Conservation (phyloP, 1,140 invertebrate genomes). For the Ceratosolen solmsi region DNA sequence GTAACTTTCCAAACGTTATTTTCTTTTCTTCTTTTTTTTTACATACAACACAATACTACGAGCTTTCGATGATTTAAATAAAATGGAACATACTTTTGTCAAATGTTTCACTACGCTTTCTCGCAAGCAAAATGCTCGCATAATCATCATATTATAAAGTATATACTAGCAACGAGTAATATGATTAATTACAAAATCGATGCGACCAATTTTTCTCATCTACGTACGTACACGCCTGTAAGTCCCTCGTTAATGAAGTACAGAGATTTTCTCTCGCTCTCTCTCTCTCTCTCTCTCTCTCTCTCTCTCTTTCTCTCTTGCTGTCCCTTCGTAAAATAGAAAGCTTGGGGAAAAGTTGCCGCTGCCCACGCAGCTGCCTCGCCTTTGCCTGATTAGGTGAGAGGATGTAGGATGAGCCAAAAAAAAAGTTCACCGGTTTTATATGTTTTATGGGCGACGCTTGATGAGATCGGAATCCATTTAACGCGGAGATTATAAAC, state of each 20-base stretch:
- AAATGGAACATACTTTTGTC: no score
- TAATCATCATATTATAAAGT: constrained; percentile 25
- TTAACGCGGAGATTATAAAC: constrained; percentile 7
- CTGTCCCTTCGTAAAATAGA: not conserved
- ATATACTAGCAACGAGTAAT: not conserved
- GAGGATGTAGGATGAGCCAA: not conserved
- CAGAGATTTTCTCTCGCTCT: not conserved
- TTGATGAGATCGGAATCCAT: constrained; percentile 23
- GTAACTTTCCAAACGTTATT: not conserved
- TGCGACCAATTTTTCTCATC: not conserved
- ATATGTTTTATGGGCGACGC: not conserved
- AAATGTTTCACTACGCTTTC: not conserved
- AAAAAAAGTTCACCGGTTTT: constrained; percentile 1
- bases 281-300: not conserved
- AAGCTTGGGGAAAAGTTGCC: not conserved
- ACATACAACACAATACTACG: not conserved
- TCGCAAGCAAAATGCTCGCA: not conserved
- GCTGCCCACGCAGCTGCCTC: not conserved
- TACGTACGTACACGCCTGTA: constrained; percentile 15
- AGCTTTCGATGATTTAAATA: no score
- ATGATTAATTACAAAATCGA: constrained; percentile 27
- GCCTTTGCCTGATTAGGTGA: constrained; percentile 20
- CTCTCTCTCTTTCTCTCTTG: not conserved
- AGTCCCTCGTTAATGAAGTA: not conserved
- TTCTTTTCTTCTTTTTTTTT: not conserved